Base-by-base conservation (phyloP, 2,797 vertebrate species). In the Sebastes ruberrimus region DNA sequence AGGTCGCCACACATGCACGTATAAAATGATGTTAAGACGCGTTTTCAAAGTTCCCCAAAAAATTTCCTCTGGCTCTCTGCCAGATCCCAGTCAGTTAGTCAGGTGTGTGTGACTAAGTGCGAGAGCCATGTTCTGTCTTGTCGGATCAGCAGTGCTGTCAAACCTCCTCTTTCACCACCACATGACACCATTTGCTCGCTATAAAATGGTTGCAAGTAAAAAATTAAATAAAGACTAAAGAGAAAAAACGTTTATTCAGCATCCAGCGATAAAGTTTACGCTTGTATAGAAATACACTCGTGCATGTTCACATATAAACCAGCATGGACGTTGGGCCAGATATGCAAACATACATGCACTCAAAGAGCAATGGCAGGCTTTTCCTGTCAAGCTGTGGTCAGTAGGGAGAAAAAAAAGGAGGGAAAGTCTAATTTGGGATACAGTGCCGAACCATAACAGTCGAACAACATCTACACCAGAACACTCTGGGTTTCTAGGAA, bases 101-200 rank as follows among this genome's bases (percentile, higher is more conserved):
- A 90, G 79, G 85, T 82, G 73, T 78, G 79, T 88, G 61, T 81
- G 78, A 10, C 14, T 64, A 25, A 52, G 20, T 52, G 49, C 20
- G 20, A 52, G 63, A 64, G 64, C 71, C 67, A 7, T 90, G 91
- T 92, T 82, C 87, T 85, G 78, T 88, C 92, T 94, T 95, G 92
- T 90, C 86, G 78, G 83, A 89, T 91, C 77, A 70, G 80, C 82
- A 76, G 78, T 7, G 64, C 66, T 66, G 83, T 88, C 85, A 74
- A 79, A 76, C 63, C 74, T 71, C 72, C 32, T 72, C 59, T 83
- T 66, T 76, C 68, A 60, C 68, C 20, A 22, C 57, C 74, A 82
- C 66, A 64, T 71, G 76, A 86, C 84, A 85, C 65, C 27, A 0
- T 28, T 56, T 62, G 72, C 77, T 32, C 11, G 74, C 66, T 20